Base-by-base conservation (phyloP, 2,888 invertebrate species). In the Xanthia togata region DNA sequence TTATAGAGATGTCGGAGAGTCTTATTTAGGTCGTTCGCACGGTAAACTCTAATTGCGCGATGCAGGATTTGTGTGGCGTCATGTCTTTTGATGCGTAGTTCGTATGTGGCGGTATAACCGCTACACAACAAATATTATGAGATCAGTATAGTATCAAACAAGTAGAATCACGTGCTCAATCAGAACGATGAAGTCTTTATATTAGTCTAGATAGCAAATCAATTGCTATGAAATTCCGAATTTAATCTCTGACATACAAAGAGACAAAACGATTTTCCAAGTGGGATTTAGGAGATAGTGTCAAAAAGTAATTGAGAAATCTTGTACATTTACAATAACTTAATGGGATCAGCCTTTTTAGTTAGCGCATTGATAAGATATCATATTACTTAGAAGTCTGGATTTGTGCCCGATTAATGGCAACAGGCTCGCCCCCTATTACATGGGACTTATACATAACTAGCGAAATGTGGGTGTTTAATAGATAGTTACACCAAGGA, bases 261-360 rank as follows among this genome's bases (percentile, higher is more conserved):
- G 73, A 73, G 50, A 81, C 26, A 38, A 63, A 78, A 55, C 14
- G n/a, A 50, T 47, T 64, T 82, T 31, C 5, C 11, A n/a, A 47
- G 75, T 78, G 44, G 67, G 63, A 76, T 62, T 47, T 38, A 60
- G 0, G 23, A 64, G 82, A 82, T 82, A 82, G 44, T 44, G 76
- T 78, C 76, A 78, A 26, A 44, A 82, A 35, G 4, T 57, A 63
- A 77, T 57, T 82, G 82, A 44, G 50, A 78, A 82, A 44, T 78
- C 76, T 82, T 82, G 82, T 78, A 64, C 11, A 35, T 50, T 64
- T 14, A n/a, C 9, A 35, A 57, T 63, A 64, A 75, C 3, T 26
- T 82, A 76, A 50, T 64, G 23, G 41, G 82, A 76, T 78, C 41
- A 59, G 64, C 17, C 2, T 20, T 73, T 64, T 35, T 57, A 0